Evolutionary conservation across 2,888 invertebrate genomes (phyloP), one percentile per base, ranked within the genome.

Genomic region (Chironomus tentans): DNA sequence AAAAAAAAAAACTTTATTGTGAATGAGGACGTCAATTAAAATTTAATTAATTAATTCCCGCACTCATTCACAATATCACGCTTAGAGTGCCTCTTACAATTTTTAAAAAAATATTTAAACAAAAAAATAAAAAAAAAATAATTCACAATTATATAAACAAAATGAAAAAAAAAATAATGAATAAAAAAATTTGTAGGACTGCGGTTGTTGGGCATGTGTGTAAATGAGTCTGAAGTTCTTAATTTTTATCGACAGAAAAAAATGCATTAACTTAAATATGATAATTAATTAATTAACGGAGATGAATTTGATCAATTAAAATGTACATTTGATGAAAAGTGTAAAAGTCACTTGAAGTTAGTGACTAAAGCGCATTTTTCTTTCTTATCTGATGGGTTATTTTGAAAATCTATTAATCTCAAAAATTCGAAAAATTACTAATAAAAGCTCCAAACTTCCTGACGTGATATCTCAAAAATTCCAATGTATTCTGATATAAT

Each of bases 41-140:
- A 65, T 18, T 22, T 65, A 6, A 65, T 24, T 24, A 21, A 65
- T 65, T 65, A 10, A 65, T 56, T 56, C 15, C n/a, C n/a, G 50
- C 18, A 15, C 15, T 70, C 70, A 48, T 47, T 38, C 10, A n/a
- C 22, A 48, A 28, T 72, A 22, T 62, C 61, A 72, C 62, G 72
- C 72, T 72, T 72, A 72, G 72, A 72, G 72, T 72, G 72, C 72
- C 72, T 72, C 72, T 72, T 72, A 72, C 24, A 71, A 62, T 22
- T 72, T 61, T 22, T 70, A 50, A 72, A 72, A 50, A 65, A 22
- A 65, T 21, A 65, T 21, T 22, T 21, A 61, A 70, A 38, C 46
- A 72, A 50, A 61, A 38, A 28, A 21, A 46, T 62, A 62, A 50
- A 61, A n/a, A 18, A 12, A 18, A 62, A 62, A 12, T 21, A 62